Evolutionary conservation across 2,113 vertebrate genomes (phyloP).

Genomic region (Grammomys dolichurus): DNA sequence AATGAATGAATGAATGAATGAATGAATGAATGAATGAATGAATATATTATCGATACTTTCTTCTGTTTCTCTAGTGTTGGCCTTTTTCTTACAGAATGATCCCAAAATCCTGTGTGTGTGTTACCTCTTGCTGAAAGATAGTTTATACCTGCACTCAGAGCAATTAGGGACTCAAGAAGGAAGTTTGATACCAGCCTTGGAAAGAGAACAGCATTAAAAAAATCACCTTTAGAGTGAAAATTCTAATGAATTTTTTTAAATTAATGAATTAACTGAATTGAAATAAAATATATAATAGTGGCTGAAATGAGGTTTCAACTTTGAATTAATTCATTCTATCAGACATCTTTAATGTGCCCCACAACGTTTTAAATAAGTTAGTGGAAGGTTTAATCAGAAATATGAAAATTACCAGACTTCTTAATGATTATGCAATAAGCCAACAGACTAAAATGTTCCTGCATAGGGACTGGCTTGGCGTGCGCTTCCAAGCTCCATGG

Average conservation of each 20-base stretch:
- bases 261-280: conserved; percentile 21
- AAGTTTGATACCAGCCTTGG: no score
- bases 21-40: background rate
- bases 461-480: background rate
- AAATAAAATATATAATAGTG: conserved; percentile 24
- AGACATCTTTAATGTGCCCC: conserved; percentile 3
- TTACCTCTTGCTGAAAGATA: background rate
- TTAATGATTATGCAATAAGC: conserved; percentile 60
- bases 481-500: background rate
- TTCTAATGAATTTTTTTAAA: background rate
- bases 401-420: conserved; percentile 58
- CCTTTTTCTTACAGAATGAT: background rate
- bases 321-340: conserved; percentile 42
- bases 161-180: background rate
- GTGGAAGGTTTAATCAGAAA: conserved; percentile 65
- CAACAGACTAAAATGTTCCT: conserved; percentile 11
- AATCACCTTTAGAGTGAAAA: background rate
- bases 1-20: no score
- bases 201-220: background rate
- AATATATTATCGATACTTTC: background rate
- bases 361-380: conserved; percentile 60
- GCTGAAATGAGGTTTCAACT: conserved; percentile 46
- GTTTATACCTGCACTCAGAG: background rate
- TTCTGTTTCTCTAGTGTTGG: background rate
- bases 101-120: background rate